Percentiles rank a stretch among this genome's conserved stretches.
Conservation (phyloP, 2,797 vertebrate genomes). For the Sorex maritimensis region DNA sequence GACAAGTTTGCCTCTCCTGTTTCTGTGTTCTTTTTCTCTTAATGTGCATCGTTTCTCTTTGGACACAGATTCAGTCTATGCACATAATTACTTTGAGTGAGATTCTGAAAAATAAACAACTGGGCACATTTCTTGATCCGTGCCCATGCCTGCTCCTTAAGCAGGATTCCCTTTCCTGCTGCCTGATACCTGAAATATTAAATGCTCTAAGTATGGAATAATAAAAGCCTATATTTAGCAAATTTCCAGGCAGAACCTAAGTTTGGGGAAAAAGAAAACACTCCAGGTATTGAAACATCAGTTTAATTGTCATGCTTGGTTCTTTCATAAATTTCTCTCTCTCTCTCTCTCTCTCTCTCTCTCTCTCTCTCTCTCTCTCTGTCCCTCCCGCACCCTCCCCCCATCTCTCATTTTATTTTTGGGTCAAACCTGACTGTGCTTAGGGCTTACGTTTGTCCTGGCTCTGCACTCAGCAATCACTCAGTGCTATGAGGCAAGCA, state of each 20-base stretch:
- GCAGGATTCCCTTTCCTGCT: background rate
- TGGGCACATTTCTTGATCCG: background rate
- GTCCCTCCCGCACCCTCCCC: no score
- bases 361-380: no score
- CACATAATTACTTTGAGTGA: constrained; percentile 3
- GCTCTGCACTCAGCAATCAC: no score
- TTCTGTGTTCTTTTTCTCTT: background rate
- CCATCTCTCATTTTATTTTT: no score
- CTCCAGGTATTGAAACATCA: background rate
- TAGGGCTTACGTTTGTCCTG: no score
- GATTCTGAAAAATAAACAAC: constrained; percentile 55
- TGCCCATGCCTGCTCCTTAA: background rate
- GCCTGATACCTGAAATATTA: background rate
- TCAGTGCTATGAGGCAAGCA: no score
- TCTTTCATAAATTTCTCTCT: background rate
- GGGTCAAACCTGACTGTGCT: no score
- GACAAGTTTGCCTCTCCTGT: background rate
- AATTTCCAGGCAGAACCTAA: background rate
- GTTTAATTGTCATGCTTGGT: background rate
- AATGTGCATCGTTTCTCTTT: background rate
- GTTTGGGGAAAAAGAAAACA: background rate
- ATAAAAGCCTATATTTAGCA: background rate
- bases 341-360: no score
- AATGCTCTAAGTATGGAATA: background rate
- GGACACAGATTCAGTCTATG: background rate